Base-by-base conservation (phyloP, 2,888 invertebrate species). In the Agrotis exclamationis region DNA sequence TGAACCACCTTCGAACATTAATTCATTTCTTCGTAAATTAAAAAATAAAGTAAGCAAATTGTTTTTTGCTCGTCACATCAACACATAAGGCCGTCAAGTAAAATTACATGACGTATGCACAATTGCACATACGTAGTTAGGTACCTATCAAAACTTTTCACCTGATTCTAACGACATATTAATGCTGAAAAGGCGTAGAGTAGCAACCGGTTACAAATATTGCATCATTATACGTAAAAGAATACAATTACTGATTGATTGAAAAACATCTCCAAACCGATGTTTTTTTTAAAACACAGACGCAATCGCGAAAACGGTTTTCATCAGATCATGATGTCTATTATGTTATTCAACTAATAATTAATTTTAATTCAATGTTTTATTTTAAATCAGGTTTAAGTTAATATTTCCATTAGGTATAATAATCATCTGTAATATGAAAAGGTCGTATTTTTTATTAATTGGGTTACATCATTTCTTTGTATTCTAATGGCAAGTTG, bases 241-340 rank as follows among this genome's bases (percentile, higher is more conserved):
- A 74, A 77, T 63, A 66, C 63, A 63, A 67, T 20, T 76, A 69
- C 57, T 76, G 65, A 62, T 64, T 53, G 44, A 66, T 58, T 51
- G 45, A 44, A 60, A 70, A 56, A 65, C 56, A 56, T 56, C 56
- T 39, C n/a, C 13, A 33, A n/a, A 33, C n/a, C 70, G 67, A 63
- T 76, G 63, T 82, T 76, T 70, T 76, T 62, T 57, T 63, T 45
- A 53, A 59, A 22, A 64, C 68, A 88, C 83, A 62, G n/a, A 72
- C 70, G 89, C 83, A 90, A 91, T 86, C 79, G 47, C 58, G 63
- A 88, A 87, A 88, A 87, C 76, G 78, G 60, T 86, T 91, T 91
- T 86, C 90, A 78, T 90, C 90, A 90, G 80, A 80, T 33, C 33
- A 67, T 63, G 58, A 51, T 28, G 56, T 54, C n/a, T 28, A 56